phyloP scores from a whole-genome alignment of 2,113 vertebrate species.

The Ginglymostoma cirratum region DNA sequence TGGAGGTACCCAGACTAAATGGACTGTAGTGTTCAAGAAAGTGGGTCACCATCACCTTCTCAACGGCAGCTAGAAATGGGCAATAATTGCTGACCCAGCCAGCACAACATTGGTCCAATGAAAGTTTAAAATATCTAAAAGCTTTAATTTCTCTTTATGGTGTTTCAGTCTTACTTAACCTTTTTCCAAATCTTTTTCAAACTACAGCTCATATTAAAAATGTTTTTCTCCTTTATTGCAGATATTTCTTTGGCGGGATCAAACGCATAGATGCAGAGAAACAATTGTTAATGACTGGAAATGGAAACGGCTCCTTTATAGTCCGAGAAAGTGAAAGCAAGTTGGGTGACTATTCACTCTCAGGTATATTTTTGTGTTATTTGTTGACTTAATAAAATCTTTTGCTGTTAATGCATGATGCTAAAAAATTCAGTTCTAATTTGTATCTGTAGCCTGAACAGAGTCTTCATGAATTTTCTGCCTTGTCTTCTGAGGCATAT shows the following conservation, averaged over 20 bases:
- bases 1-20: too few species aligned
- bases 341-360: conserved; percentile 73
- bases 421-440: background rate
- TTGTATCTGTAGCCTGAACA: background rate
- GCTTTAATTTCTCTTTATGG: background rate
- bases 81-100: too few species aligned
- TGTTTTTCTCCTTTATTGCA: conserved; percentile 51
- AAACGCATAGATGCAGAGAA: conserved; percentile 82
- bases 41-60: too few species aligned
- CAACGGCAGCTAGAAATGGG: too few species aligned
- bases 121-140: background rate
- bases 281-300: conserved; percentile 62
- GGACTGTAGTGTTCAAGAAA: too few species aligned
- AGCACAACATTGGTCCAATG: too few species aligned
- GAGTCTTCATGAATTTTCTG: background rate
- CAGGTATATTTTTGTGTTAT: conserved; percentile 60
- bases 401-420: background rate
- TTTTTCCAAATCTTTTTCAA: background rate
- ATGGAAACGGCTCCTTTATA: conserved; percentile 71
- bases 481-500: background rate
- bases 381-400: background rate
- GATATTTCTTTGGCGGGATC: conserved; percentile 83
- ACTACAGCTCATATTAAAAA: conserved; percentile 42
- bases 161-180: background rate
- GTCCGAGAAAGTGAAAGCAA: conserved; percentile 82